A percentile compares a stretch with the other conserved stretches of the same genome.
These are phyloP conservation scores for Cyclura pinguis DNA, from an alignment of 2,797 vertebrate species.

Conservation along the genomic window DNA sequence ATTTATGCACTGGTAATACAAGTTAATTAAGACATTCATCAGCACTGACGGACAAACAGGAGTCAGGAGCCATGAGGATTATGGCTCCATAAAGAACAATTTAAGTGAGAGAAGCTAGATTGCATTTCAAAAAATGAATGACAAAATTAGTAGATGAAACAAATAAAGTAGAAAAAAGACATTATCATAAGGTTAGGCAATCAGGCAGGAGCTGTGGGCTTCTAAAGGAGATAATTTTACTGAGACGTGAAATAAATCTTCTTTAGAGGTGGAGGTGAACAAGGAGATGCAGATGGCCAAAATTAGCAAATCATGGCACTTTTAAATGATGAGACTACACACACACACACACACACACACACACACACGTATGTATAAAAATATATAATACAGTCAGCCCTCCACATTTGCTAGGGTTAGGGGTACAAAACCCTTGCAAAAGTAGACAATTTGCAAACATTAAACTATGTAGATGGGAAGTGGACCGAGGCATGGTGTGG, in stretches of 20 bases:
- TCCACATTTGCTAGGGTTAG: too few relatives aligned
- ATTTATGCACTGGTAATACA: slow-evolving; percentile 3
- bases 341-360: too few relatives aligned
- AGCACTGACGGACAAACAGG: slow-evolving; percentile 4
- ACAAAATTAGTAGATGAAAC: slow-evolving; percentile 21
- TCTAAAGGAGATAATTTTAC: slow-evolving; percentile 4
- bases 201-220: not conserved
- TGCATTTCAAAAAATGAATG: slow-evolving; percentile 9
- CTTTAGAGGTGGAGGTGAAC: not conserved
- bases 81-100: slow-evolving; percentile 19
- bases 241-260: not conserved
- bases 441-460: too few relatives aligned
- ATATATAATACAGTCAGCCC: too few relatives aligned
- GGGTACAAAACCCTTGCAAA: too few relatives aligned
- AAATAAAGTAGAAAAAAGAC: not conserved
- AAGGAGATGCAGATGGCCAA: not conserved
- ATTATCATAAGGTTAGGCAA: not conserved
- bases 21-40: slow-evolving; percentile 39
- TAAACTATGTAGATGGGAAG: too few relatives aligned
- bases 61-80: slow-evolving; percentile 22
- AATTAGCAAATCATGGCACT: not conserved
- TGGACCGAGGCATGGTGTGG: too few relatives aligned
- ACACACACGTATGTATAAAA: too few relatives aligned
- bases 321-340: not conserved
- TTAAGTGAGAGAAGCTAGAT: slow-evolving; percentile 14